phyloP scores from a whole-genome alignment of 2,113 vertebrate genomes.

The Myocastor coypus region DNA sequence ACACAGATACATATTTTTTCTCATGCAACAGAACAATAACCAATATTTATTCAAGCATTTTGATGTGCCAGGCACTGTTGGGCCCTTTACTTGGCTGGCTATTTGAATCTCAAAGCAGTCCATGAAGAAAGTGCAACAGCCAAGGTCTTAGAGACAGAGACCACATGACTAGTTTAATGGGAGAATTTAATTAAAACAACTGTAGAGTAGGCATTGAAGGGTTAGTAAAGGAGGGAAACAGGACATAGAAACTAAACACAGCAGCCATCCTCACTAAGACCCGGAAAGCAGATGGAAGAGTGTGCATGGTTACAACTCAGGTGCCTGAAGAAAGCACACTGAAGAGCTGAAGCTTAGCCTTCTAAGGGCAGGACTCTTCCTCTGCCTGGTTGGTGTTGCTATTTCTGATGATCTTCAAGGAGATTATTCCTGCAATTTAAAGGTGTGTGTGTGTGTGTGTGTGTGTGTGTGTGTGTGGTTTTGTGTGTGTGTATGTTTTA shows the following conservation, averaged over 20 bases:
- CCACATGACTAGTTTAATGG: not conserved
- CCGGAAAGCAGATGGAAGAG: not conserved
- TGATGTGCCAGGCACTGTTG: not conserved
- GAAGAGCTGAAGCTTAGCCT: not conserved
- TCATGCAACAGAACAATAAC: not conserved
- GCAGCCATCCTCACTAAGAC: not conserved
- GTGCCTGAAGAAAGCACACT: not conserved
- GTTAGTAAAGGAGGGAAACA: not conserved
- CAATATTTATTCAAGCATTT: not conserved
- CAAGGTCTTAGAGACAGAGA: conserved; percentile 21
- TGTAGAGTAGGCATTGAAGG: not conserved
- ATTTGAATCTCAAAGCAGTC: not conserved
- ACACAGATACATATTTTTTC: conserved; percentile 9
- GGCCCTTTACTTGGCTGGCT: not conserved
- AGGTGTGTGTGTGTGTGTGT: no score
- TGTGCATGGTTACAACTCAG: not conserved
- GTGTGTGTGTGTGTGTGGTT: not conserved
- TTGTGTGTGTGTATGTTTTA: not conserved
- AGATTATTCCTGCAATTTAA: not conserved
- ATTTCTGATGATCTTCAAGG: not conserved
- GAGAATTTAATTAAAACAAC: conserved; percentile 14
- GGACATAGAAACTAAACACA: not conserved
- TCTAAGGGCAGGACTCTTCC: not conserved
- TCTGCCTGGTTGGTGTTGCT: not conserved
- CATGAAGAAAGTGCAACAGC: not conserved